Conservation (phyloP, 2,888 invertebrate species). For the Liposcelis brunnea region DNA sequence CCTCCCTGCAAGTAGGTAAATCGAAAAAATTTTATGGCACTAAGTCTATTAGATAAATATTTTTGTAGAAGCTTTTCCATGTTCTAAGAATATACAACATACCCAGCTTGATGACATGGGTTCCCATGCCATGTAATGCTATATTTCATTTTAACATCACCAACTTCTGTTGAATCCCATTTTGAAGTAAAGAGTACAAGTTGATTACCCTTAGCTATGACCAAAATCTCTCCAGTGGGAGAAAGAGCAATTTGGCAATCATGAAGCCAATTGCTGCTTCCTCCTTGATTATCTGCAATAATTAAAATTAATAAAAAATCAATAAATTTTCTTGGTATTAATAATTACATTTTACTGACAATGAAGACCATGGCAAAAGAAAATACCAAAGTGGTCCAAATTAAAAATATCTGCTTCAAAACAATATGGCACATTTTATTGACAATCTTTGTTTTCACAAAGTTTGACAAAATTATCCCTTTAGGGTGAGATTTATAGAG, state of each 20-base stretch:
- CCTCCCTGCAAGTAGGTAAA: constrained; percentile 25
- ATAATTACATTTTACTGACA: too few relatives aligned
- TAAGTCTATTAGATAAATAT: constrained; percentile 11
- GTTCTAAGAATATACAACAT: constrained; percentile 16
- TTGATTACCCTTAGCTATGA: constrained; percentile 43
- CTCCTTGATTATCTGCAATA: constrained; percentile 6
- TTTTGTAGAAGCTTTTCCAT: constrained; percentile 1
- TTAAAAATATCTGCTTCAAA: too few relatives aligned
- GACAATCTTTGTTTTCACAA: too few relatives aligned
- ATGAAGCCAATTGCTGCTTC: constrained; percentile 46
- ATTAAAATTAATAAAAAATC: constrained; percentile 2
- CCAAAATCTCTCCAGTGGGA: constrained; percentile 53
- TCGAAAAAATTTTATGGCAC: constrained; percentile 20
- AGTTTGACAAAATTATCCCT: too few relatives aligned
- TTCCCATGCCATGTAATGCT: constrained; percentile 38
- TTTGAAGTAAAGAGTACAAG: constrained; percentile 45
- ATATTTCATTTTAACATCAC: constrained; percentile 32
- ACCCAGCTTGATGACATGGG: constrained; percentile 29
- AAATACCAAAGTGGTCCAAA: too few relatives aligned
- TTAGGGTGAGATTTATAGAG: too few relatives aligned
- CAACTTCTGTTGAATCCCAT: constrained; percentile 36
- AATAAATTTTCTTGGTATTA: too few relatives aligned
- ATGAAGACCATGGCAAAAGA: too few relatives aligned
- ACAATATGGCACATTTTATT: too few relatives aligned
- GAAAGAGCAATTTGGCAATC: constrained; percentile 48